Evolutionary conservation across 2,113 vertebrate species (phyloP), one percentile per base, ranked within the genome.

Genomic region (Hypanus sabinus): DNA sequence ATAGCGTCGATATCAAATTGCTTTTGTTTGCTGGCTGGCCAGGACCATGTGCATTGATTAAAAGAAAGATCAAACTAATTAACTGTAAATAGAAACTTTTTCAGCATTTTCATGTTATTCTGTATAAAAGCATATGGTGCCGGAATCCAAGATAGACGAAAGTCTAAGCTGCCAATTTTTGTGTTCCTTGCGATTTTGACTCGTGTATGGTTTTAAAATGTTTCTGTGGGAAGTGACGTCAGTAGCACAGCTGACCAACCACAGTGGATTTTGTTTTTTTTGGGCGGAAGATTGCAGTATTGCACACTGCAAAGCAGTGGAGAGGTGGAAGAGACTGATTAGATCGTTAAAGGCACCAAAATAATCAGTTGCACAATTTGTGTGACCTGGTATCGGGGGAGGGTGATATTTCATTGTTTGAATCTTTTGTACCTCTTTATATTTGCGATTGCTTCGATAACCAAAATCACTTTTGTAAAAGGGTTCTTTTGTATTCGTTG

Each of bases 401-500:
- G 80, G 14, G 36, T 68, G 62, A 38, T 30, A 60, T 92, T 71
- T 38, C 20, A 24, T 70, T 71, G 33, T 92, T 38, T 22, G 65
- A 27, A 27, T 68, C 70, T 91, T 71, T 46, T 24, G 91, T 71
- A 38, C 10, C 5, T 46, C 91, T 93, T 75, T 30, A 73, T 92
- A 92, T 55, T 93, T 93, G 24, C 46, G 27, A 38, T 93, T 93
- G 71, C 36, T 38, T 38, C 9, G 22, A 36, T 36, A 73, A 1
- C 22, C 36, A 71, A 71, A 92, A 92, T 92, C 88, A 91, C 87
- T 92, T 91, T 68, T 38, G 36, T 92, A 92, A 92, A 92, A 92
- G 33, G 3, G 71, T 22, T 36, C 16, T 71, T 92, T 92, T 92
- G 68, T 92, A 92, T 92, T 93, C 36, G 73, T 93, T 73, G 9